These are phyloP conservation scores for Timandra comae DNA, from an alignment of 2,888 invertebrate species.

Conservation along the genomic window DNA sequence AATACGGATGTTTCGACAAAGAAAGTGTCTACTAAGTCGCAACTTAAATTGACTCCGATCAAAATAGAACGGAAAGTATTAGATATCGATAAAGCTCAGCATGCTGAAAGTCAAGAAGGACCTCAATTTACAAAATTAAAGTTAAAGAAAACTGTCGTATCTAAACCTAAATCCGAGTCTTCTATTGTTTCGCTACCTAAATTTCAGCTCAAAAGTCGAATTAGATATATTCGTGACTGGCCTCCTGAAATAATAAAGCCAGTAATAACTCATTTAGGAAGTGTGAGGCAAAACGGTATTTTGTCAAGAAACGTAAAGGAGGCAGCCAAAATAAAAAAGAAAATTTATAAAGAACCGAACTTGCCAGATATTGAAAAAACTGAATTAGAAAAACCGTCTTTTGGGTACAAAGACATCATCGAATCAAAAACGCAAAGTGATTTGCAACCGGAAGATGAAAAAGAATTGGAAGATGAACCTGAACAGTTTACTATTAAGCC, in stretches of 20 bases:
- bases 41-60: constrained; percentile 63
- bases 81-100: constrained; percentile 79
- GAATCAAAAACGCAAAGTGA: constrained; percentile 45
- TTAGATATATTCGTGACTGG: constrained; percentile 78
- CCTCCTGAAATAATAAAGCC: constrained; percentile 76
- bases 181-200: constrained; percentile 75
- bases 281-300: constrained; percentile 79
- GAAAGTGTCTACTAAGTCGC: no score
- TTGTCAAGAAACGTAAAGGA: constrained; percentile 84
- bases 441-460: constrained; percentile 25
- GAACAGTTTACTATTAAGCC: constrained; percentile 60
- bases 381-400: constrained; percentile 75
- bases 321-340: constrained; percentile 79
- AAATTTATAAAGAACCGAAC: constrained; percentile 73
- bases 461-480: constrained; percentile 45
- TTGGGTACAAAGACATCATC: constrained; percentile 69
- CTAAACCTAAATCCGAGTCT: constrained; percentile 66
- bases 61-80: constrained; percentile 80
- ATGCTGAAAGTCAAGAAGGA: constrained; percentile 76
- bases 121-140: constrained; percentile 82
- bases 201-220: constrained; percentile 83
- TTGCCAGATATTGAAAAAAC: constrained; percentile 72
- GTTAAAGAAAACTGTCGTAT: constrained; percentile 76
- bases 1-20: no score
- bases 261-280: constrained; percentile 70